Conservation (phyloP, 2,888 invertebrate species). For the Zygothrica quintamaculata region DNA sequence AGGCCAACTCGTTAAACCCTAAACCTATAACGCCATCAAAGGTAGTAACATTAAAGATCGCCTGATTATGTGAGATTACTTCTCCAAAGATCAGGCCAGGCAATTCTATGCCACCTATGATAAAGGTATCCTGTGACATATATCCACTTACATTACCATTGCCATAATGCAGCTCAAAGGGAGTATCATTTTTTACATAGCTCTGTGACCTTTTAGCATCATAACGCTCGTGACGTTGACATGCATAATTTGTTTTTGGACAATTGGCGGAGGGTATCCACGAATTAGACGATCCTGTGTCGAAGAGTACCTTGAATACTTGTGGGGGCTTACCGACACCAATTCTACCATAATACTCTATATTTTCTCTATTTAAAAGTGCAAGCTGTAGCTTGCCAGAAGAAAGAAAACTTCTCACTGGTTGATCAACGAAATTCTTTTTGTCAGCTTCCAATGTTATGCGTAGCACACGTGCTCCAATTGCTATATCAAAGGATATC, state of each 20-base stretch:
- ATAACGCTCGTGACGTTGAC: slow-evolving; percentile 97
- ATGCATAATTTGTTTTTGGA: slow-evolving; percentile 94
- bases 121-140: slow-evolving; percentile 91
- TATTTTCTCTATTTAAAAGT: slow-evolving; percentile 39
- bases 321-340: slow-evolving; percentile 95
- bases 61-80: slow-evolving; percentile 33
- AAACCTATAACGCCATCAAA: slow-evolving; percentile 66
- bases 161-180: slow-evolving; percentile 95
- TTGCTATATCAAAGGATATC: background rate
- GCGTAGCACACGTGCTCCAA: slow-evolving; percentile 20
- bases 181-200: slow-evolving; percentile 93
- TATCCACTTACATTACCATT: slow-evolving; percentile 97
- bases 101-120: slow-evolving; percentile 33
- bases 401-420: background rate
- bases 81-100: slow-evolving; percentile 52
- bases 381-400: slow-evolving; percentile 7
- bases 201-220: slow-evolving; percentile 92
- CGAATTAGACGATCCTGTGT: slow-evolving; percentile 98
- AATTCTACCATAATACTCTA: slow-evolving; percentile 94
- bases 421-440: background rate
- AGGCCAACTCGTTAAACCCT: slow-evolving; percentile 40
- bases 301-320: slow-evolving; percentile 96
- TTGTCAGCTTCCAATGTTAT: slow-evolving; percentile 28
- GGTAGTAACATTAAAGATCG: slow-evolving; percentile 26
- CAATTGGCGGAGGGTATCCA: slow-evolving; percentile 99